A percentile compares a stretch with the other conserved stretches of the same genome.
These are phyloP conservation scores for Nomada goodeniana DNA, from an alignment of 2,888 invertebrate species.

Conservation along the genomic window DNA sequence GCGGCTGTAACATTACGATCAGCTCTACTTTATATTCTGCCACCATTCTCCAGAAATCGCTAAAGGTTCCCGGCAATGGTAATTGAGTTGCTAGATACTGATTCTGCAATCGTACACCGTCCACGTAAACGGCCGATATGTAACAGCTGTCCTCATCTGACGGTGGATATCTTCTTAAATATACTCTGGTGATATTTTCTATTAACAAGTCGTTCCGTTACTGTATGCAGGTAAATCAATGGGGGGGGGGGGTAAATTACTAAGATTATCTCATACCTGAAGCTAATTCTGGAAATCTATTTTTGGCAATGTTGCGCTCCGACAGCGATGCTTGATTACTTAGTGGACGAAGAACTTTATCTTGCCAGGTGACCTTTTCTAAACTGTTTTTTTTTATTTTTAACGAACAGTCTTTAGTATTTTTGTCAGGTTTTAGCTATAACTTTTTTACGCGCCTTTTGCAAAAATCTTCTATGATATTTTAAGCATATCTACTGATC, in stretches of 20 bases:
- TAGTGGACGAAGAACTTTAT: slow-evolving; percentile 80
- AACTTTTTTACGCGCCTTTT: no score
- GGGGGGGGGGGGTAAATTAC: not conserved
- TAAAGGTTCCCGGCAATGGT: slow-evolving; percentile 83
- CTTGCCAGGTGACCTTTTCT: slow-evolving; percentile 83
- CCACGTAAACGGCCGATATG: slow-evolving; percentile 84
- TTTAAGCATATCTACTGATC: not conserved
- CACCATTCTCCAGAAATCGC: slow-evolving; percentile 85
- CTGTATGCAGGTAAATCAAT: not conserved
- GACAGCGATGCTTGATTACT: slow-evolving; percentile 55
- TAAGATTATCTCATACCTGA: slow-evolving; percentile 75
- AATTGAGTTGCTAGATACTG: slow-evolving; percentile 84
- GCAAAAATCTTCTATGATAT: not conserved
- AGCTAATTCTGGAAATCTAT: slow-evolving; percentile 82
- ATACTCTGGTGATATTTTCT: slow-evolving; percentile 77
- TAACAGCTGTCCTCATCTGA: slow-evolving; percentile 83
- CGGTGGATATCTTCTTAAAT: slow-evolving; percentile 80
- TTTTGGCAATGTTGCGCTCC: slow-evolving; percentile 77
- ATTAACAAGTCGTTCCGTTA: not conserved
- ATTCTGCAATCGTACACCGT: slow-evolving; percentile 80
- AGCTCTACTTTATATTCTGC: slow-evolving; percentile 81
- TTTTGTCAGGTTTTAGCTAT: no score
- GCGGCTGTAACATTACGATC: slow-evolving; percentile 83
- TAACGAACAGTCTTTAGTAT: no score
- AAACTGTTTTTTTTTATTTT: slow-evolving; percentile 64